Percentiles rank a stretch among this genome's conserved stretches.
These are phyloP conservation scores for Petromus typicus DNA, from an alignment of 2,113 vertebrate genomes.

Conservation along the genomic window DNA sequence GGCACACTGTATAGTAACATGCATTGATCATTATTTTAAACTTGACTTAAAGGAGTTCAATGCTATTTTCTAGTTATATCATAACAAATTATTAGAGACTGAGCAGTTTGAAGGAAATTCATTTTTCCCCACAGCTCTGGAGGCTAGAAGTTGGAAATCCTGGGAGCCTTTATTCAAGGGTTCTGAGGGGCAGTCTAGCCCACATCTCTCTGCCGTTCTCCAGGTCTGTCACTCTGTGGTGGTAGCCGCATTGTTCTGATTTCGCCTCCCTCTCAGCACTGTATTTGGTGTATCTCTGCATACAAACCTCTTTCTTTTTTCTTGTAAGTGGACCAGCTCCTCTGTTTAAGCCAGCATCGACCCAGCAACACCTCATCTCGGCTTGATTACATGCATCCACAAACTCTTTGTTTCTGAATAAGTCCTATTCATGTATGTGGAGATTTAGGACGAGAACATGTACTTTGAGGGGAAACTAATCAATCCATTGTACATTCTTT, in stretches of 20 bases:
- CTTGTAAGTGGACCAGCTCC: background rate
- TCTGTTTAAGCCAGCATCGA: too few relatives aligned
- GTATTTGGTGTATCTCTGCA: background rate
- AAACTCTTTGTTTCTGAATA: background rate
- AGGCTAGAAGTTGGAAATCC: background rate
- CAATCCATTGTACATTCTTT: background rate
- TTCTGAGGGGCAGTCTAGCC: fast-evolving
- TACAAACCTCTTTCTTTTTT: background rate
- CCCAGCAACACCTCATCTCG: background rate
- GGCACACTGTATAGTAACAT: background rate
- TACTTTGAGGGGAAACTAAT: background rate
- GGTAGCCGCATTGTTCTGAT: background rate
- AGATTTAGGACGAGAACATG: background rate
- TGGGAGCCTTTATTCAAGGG: background rate
- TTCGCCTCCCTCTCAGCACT: too few relatives aligned
- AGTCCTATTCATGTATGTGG: background rate
- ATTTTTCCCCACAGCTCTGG: background rate
- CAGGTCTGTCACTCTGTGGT: background rate
- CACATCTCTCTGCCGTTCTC: background rate
- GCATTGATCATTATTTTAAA: background rate
- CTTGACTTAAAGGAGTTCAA: background rate
- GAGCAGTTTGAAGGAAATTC: background rate
- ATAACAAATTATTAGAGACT: background rate
- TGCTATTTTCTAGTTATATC: background rate
- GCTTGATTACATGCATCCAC: background rate